phyloP scores from a whole-genome alignment of 1,140 invertebrate species.

The Eulimnadia texana region DNA sequence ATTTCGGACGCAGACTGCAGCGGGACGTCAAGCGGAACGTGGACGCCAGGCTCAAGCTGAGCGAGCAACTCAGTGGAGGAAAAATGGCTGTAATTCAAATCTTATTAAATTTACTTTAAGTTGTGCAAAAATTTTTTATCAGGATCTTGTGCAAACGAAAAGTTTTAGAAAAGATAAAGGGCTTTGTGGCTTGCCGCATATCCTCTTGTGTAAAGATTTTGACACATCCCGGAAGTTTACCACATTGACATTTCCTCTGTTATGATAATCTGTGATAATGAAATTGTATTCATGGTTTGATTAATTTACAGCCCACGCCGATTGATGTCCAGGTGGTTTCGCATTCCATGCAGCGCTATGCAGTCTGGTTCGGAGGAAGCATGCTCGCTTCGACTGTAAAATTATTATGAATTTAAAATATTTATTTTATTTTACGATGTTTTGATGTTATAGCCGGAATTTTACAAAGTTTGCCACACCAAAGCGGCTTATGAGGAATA shows the following conservation, averaged over 20 bases:
- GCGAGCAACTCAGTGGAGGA: slow-evolving; percentile 84
- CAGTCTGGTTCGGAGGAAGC: slow-evolving; percentile 99
- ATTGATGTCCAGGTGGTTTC: slow-evolving; percentile 97
- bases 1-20: slow-evolving; percentile 89
- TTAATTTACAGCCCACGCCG: slow-evolving; percentile 66
- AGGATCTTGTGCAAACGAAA: not conserved
- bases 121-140: not conserved
- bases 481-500: slow-evolving; percentile 98
- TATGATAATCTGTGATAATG: not conserved
- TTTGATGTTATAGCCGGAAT: slow-evolving; percentile 89
- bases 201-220: not conserved
- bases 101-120: not conserved
- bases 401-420: not conserved
- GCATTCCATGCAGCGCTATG: slow-evolving; percentile 98
- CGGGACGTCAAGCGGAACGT: slow-evolving; percentile 91
- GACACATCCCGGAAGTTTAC: not conserved
- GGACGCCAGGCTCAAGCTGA: slow-evolving; percentile 78
- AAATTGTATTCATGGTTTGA: slow-evolving; percentile 25
- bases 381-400: slow-evolving; percentile 86
- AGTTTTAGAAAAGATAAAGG: not conserved
- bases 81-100: slow-evolving; percentile 62
- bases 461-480: slow-evolving; percentile 97
- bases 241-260: too few species aligned
- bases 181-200: not conserved
- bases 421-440: too few species aligned